These are phyloP conservation scores for Tiliacea citrago DNA, from an alignment of 2,888 invertebrate genomes.

Conservation along the genomic window DNA sequence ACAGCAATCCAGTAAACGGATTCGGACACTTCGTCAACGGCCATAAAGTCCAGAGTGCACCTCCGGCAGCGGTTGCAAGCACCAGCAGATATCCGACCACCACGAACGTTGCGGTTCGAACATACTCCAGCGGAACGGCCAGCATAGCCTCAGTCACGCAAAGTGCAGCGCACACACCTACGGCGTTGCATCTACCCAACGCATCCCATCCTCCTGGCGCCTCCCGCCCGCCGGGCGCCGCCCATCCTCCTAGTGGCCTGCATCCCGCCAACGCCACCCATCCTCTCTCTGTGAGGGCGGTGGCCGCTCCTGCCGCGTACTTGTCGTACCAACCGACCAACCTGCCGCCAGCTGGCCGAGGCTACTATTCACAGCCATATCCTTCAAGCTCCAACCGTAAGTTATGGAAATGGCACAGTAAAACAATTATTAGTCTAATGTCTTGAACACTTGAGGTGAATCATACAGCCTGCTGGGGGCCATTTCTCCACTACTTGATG, in stretches of 20 bases:
- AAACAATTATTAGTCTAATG: neutral
- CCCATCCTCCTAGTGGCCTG: conserved; percentile 10
- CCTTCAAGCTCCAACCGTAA: conserved; percentile 55
- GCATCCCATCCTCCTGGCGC: neutral
- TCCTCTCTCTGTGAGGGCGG: conserved; percentile 27
- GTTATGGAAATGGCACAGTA: conserved; percentile 32
- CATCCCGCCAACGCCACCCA: conserved; percentile 21
- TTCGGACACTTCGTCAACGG: conserved; percentile 44
- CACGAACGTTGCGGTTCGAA: conserved; percentile 34
- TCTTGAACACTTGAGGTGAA: neutral
- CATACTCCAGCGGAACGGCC: conserved; percentile 33
- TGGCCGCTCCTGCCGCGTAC: conserved; percentile 47
- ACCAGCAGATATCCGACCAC: conserved; percentile 39
- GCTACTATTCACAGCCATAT: conserved; percentile 57
- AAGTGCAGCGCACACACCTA: conserved; percentile 8
- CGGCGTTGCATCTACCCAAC: conserved; percentile 18
- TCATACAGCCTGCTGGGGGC: neutral
- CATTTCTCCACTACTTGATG: neutral
- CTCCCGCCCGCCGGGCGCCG: conserved; percentile 1
- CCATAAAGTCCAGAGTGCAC: conserved; percentile 29
- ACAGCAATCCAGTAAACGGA: conserved; percentile 36
- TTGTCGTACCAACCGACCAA: conserved; percentile 59
- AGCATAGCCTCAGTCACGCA: conserved; percentile 11
- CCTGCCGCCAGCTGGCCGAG: conserved; percentile 63
- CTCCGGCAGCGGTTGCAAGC: conserved; percentile 14